Conservation (phyloP, 2,113 vertebrate species). For the Malurus melanocephalus region DNA sequence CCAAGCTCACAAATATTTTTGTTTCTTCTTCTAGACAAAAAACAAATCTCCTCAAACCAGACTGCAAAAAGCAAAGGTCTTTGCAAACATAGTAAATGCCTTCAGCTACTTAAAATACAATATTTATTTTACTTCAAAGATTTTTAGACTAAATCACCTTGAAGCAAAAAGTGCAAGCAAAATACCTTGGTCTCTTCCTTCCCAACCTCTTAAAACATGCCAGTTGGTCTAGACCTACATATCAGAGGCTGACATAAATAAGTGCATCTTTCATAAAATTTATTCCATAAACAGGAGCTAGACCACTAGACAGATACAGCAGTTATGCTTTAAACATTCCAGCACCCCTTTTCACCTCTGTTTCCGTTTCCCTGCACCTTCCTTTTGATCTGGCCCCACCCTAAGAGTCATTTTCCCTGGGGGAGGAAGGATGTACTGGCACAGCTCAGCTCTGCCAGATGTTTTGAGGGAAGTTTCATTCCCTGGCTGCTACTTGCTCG, state of each 20-base stretch:
- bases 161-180: constrained; percentile 14
- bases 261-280: constrained; percentile 52
- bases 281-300: constrained; percentile 35
- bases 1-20: constrained; percentile 6
- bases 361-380: neutral
- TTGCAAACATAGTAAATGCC: constrained; percentile 34
- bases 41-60: neutral
- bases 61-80: constrained; percentile 27
- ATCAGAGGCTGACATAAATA: constrained; percentile 41
- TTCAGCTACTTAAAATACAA: constrained; percentile 39
- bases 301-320: constrained; percentile 24
- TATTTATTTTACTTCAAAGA: constrained; percentile 62
- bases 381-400: constrained; percentile 31
- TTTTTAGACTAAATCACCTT: constrained; percentile 38
- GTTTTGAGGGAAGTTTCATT: constrained; percentile 9
- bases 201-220: neutral
- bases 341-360: neutral
- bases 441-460: constrained; percentile 6
- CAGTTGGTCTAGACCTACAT: constrained; percentile 5
- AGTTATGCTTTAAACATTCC: constrained; percentile 21
- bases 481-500: neutral
- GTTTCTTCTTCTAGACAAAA: constrained; percentile 28
- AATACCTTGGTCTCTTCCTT: neutral
- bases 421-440: neutral
- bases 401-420: neutral